These are phyloP conservation scores for Pygoscelis adeliae DNA, from an alignment of 2,113 vertebrate species.

Conservation along the genomic window DNA sequence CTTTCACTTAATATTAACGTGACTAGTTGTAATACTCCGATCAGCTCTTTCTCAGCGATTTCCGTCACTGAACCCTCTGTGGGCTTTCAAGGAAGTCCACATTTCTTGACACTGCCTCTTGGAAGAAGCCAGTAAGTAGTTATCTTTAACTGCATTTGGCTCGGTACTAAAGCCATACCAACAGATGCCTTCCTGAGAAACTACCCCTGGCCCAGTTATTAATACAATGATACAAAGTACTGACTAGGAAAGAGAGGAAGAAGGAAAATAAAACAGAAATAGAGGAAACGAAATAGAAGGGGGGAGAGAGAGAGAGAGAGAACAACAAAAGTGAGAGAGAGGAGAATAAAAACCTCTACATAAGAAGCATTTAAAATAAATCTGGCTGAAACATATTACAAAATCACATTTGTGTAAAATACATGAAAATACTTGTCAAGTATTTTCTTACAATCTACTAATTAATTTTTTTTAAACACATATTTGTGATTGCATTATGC, in stretches of 20 bases:
- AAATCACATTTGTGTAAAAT: slow-evolving; percentile 94
- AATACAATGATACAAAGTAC: slow-evolving; percentile 81
- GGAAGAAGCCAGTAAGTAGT: slow-evolving; percentile 61
- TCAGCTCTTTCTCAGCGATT: slow-evolving; percentile 53
- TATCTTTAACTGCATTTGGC: slow-evolving; percentile 65
- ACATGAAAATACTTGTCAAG: slow-evolving; percentile 90
- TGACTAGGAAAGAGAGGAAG: slow-evolving; percentile 77
- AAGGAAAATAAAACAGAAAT: slow-evolving; percentile 35
- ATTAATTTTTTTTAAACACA: slow-evolving; percentile 77
- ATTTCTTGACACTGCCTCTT: slow-evolving; percentile 54
- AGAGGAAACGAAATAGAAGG: neutral
- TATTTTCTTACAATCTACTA: slow-evolving; percentile 88
- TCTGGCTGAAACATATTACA: slow-evolving; percentile 89
- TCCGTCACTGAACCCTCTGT: slow-evolving; percentile 1
- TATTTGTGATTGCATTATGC: slow-evolving; percentile 91
- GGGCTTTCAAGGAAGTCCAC: neutral
- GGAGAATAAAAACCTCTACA: slow-evolving; percentile 77
- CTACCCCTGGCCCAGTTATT: slow-evolving; percentile 86
- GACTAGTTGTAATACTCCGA: slow-evolving; percentile 39
- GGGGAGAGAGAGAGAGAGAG: neutral
- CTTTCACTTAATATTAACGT: slow-evolving; percentile 12
- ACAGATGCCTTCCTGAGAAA: slow-evolving; percentile 81
- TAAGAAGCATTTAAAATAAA: slow-evolving; percentile 88
- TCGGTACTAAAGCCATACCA: slow-evolving; percentile 65
- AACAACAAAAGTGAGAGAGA: neutral